Base-by-base conservation (phyloP, 2,113 vertebrate species). In the Octodon degus region DNA sequence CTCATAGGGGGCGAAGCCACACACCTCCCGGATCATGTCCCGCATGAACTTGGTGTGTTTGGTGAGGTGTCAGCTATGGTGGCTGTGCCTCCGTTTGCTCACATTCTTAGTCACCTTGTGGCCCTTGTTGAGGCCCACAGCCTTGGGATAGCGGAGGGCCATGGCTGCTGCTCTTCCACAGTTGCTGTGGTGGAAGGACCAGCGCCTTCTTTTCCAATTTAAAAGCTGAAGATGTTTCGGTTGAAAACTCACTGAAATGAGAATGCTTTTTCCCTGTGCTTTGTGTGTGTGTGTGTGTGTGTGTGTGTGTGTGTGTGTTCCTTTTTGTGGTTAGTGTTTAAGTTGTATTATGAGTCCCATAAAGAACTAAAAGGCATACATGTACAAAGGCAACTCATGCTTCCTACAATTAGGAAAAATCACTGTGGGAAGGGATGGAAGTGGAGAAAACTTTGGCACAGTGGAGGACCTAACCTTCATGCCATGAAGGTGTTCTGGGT, bases 161-260 rank as follows among this genome's bases (percentile, higher is more conserved):
- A 43, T 43, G 43, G 43, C 43, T 43, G 43, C 43, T 43, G 43
- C 43, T 43, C 43, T 43, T 43, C 5, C 4, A 43, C 43, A 5
- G 5, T 43, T 43, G 43, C 43, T 43, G 43, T 43, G 43, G 43
- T 43, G 43, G 43, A 43, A 43, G 43, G 43, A 43, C 43, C 43
- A 43, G 43, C 43, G 5, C 43, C 43, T 43, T 62, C 92, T 55
- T 58, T 58, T 20, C 37, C 86, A 87, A 11, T 16, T 50, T 86
- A 86, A 40, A 10, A 25, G 8, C 16, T 83, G 40, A 77, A 5
- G 19, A 83, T 37, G 68, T 95, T 19, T 60, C 20, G 89, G 86
- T 8, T 50, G 22, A 96, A 91, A 87, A 94, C 55, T 91, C 63
- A 70, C 22, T 72, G 74, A 93, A 91, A 63, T 74, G 40, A 87